Conservation (phyloP, 2,113 vertebrate species). For the Stercorarius parasiticus region DNA sequence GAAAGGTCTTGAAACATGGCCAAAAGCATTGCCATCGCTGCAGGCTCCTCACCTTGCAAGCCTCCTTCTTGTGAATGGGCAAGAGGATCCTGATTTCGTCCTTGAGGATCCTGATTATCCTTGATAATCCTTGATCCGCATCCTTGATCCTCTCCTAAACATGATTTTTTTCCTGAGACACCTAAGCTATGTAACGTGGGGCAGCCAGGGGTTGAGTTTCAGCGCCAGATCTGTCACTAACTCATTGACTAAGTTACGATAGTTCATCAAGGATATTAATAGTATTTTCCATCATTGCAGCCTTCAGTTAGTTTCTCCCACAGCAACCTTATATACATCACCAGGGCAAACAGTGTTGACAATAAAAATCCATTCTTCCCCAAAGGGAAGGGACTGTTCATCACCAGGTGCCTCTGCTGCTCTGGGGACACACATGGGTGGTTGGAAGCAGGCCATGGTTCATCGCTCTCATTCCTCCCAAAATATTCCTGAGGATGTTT, state of each 20-base stretch:
- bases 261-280: conserved; percentile 15
- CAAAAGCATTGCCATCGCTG: accelerated
- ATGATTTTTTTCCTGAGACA: neutral
- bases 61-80: neutral
- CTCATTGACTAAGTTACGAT: neutral
- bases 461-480: neutral
- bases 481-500: neutral
- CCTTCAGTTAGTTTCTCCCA: neutral
- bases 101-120: neutral
- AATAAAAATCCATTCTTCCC: neutral
- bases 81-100: neutral
- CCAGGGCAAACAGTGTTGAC: neutral
- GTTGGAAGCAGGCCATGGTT: neutral
- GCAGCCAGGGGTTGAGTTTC: neutral
- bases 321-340: neutral
- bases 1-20: neutral
- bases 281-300: neutral
- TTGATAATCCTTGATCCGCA: neutral
- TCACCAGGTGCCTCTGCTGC: neutral
- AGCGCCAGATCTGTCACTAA: neutral
- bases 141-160: neutral
- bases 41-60: neutral
- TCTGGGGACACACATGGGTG: neutral
- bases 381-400: neutral
- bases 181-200: neutral